Percentiles rank a stretch among this genome's conserved stretches.
phyloP scores from a whole-genome alignment of 2,888 invertebrate genomes.

The Chouioia cunea region DNA sequence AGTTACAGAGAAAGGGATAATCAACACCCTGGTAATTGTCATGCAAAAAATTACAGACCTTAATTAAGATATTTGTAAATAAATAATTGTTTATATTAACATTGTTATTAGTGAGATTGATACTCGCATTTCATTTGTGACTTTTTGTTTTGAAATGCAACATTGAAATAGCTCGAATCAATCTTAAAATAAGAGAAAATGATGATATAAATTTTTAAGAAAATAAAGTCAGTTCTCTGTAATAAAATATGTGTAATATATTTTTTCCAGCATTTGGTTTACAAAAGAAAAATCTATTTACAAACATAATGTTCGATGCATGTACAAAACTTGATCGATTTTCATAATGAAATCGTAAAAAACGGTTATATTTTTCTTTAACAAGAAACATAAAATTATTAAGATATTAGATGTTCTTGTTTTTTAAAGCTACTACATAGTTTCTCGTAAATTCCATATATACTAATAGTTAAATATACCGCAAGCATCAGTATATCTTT shows the following conservation, averaged over 20 bases:
- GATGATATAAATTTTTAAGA: constrained; percentile 27
- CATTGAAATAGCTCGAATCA: no score
- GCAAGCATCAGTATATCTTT: constrained; percentile 8
- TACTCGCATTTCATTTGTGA: no score
- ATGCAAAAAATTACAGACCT: constrained; percentile 44
- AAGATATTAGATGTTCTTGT: constrained; percentile 13
- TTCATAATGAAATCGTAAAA: constrained; percentile 41
- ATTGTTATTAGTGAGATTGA: not conserved
- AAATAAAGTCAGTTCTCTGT: no score
- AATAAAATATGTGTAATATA: constrained; percentile 36
- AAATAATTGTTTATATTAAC: not conserved
- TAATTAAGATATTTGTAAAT: constrained; percentile 32
- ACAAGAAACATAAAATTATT: constrained; percentile 28
- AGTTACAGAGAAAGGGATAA: constrained; percentile 15
- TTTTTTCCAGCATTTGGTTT: constrained; percentile 42
- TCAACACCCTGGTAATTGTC: constrained; percentile 48
- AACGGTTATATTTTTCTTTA: constrained; percentile 35
- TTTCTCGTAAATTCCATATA: constrained; percentile 22
- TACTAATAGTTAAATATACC: constrained; percentile 6
- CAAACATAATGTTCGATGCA: constrained; percentile 41
- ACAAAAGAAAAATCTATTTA: constrained; percentile 44
- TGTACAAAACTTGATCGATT: constrained; percentile 40
- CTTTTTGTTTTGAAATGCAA: no score
- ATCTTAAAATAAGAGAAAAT: no score
- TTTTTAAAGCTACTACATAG: constrained; percentile 22